Evolutionary conservation across 1,140 invertebrate species (phyloP).

Genomic region (Philaenus spumarius): DNA sequence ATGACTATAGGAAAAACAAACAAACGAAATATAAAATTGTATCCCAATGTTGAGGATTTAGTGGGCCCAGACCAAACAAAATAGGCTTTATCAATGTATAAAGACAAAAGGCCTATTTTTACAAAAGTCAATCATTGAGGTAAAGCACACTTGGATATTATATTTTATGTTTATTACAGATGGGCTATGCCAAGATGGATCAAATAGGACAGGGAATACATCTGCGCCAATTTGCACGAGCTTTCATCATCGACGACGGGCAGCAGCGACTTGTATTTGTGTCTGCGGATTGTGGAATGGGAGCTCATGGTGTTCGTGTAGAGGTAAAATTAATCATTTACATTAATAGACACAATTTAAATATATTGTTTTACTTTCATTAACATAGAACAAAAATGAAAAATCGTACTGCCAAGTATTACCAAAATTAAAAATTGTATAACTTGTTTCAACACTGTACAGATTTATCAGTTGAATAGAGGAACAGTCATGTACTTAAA

Average conservation of each 20-base stretch:
- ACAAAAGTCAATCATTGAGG: no score
- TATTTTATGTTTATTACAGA: no score
- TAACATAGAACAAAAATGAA: no score
- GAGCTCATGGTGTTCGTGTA: slow-evolving; percentile 64
- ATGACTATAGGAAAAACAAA: no score
- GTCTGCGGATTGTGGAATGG: slow-evolving; percentile 77
- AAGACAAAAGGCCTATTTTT: no score
- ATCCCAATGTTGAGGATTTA: no score
- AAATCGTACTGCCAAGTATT: not conserved
- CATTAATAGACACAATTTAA: not conserved
- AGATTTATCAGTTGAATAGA: not conserved
- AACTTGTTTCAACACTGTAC: not conserved
- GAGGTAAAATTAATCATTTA: slow-evolving; percentile 49
- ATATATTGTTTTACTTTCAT: not conserved
- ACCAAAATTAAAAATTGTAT: not conserved
- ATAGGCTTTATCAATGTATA: no score
- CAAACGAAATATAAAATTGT: no score
- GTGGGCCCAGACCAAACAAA: no score
- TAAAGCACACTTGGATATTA: no score
- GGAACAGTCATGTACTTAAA: not conserved
- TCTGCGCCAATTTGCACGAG: slow-evolving; percentile 74
- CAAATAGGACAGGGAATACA: slow-evolving; percentile 81
- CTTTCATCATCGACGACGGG: slow-evolving; percentile 73
- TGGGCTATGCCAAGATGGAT: slow-evolving; percentile 85
- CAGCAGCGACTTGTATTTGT: slow-evolving; percentile 70